Conservation (phyloP, 2,113 vertebrate genomes). For the Muntiacus reevesi region DNA sequence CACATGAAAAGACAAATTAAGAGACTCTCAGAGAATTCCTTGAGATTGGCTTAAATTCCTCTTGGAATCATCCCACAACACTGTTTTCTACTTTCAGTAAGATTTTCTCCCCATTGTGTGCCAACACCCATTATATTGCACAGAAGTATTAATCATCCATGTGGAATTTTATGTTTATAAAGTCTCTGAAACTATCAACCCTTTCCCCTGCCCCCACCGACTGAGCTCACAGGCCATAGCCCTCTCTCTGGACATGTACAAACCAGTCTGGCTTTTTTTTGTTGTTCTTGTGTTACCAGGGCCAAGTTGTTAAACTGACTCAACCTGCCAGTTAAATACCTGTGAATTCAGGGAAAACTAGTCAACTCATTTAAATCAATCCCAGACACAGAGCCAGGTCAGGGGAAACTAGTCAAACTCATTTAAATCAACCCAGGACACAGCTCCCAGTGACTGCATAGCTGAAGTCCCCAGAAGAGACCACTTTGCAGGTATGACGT, state of each 20-base stretch:
- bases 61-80: not conserved
- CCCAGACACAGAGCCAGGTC: not conserved
- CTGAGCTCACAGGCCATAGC: not conserved
- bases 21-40: not conserved
- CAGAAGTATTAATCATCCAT: not conserved
- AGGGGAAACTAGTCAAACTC: not conserved
- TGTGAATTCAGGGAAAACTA: not conserved
- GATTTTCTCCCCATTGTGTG: not conserved
- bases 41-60: not conserved
- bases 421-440: not conserved
- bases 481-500: not conserved
- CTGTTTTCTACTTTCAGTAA: not conserved
- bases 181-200: not conserved
- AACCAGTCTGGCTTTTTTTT: not conserved
- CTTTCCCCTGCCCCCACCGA: not conserved
- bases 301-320: conserved; percentile 7
- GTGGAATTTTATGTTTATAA: conserved; percentile 25
- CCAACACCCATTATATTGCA: not conserved
- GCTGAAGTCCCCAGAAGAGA: not conserved
- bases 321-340: not conserved
- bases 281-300: not conserved
- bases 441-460: not conserved
- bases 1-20: not conserved
- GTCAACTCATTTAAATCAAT: not conserved
- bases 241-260: not conserved